These are phyloP conservation scores for Drosophila prolongata DNA, from an alignment of 2,888 invertebrate species.

Conservation along the genomic window DNA sequence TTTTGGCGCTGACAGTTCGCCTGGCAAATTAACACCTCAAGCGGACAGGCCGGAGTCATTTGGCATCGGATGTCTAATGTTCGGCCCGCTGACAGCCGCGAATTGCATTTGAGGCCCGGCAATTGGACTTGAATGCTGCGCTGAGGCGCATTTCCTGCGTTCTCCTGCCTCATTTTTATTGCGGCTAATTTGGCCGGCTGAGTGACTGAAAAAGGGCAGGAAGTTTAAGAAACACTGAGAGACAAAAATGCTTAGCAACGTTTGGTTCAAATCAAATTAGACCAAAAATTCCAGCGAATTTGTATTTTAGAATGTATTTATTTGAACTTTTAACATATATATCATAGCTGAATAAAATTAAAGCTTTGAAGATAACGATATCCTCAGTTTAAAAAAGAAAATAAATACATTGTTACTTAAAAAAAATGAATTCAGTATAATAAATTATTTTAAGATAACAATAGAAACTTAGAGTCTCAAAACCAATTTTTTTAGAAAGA, in stretches of 20 bases:
- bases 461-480: too few species aligned
- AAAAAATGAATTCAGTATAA: too few species aligned
- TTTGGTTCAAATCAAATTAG: too few species aligned
- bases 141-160: slow-evolving; percentile 62
- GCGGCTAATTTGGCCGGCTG: slow-evolving; percentile 63
- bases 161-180: slow-evolving; percentile 36
- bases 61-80: slow-evolving; percentile 67
- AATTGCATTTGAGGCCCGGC: slow-evolving; percentile 45
- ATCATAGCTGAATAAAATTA: too few species aligned
- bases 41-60: slow-evolving; percentile 60
- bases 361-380: too few species aligned
- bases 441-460: too few species aligned
- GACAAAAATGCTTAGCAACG: neutral
- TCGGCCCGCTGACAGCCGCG: slow-evolving; percentile 61
- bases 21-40: slow-evolving; percentile 70
- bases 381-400: too few species aligned
- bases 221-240: slow-evolving; percentile 15
- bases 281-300: too few species aligned
- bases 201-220: slow-evolving; percentile 27
- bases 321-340: too few species aligned
- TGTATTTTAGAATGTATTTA: too few species aligned
- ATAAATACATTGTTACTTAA: too few species aligned
- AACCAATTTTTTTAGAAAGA: too few species aligned
- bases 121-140: slow-evolving; percentile 40
- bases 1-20: slow-evolving; percentile 54